phyloP scores from a whole-genome alignment of 1,140 invertebrate species.

The Chymomyza costata region DNA sequence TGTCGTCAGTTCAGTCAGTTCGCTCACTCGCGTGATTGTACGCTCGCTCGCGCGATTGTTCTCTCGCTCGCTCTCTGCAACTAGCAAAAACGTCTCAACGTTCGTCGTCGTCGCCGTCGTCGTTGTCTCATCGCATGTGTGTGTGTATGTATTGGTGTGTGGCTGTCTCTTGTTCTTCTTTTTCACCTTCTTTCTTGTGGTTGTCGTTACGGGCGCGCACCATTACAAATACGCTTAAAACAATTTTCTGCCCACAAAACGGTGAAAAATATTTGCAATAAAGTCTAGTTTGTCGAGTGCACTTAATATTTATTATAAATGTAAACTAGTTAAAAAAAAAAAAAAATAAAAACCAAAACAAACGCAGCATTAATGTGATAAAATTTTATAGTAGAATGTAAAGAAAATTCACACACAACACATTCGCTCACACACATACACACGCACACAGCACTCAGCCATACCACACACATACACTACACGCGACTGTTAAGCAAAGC shows the following conservation, averaged over 20 bases:
- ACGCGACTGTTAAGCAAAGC: too few species aligned
- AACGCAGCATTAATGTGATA: conserved; percentile 58
- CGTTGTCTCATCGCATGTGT: conserved; percentile 5
- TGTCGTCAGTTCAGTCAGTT: conserved; percentile 23
- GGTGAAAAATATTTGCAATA: conserved; percentile 40
- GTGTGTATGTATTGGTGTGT: conserved; percentile 39
- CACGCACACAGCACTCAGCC: conserved; percentile 23
- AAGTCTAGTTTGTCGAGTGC: conserved; percentile 45
- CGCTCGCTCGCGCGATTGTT: conserved; percentile 23
- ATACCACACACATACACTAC: too few species aligned
- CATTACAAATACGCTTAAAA: conserved; percentile 66
- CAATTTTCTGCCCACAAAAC: conserved; percentile 44
- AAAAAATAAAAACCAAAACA: conserved; percentile 20
- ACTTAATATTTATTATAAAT: conserved; percentile 22
- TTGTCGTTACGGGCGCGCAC: conserved; percentile 49
- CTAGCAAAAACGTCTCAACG: conserved; percentile 33
- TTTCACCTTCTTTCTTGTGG: conserved; percentile 66
- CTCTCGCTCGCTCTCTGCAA: conserved; percentile 31
- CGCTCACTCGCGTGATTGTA: conserved; percentile 7
- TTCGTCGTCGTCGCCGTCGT: conserved; percentile 33
- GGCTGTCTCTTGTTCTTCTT: conserved; percentile 54
- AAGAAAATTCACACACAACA: conserved; percentile 53
- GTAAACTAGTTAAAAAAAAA: conserved; percentile 14
- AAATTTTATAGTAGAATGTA: conserved; percentile 67
- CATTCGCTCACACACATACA: conserved; percentile 16